Conservation (phyloP, 2,113 vertebrate genomes). For the Cebus imitator region DNA sequence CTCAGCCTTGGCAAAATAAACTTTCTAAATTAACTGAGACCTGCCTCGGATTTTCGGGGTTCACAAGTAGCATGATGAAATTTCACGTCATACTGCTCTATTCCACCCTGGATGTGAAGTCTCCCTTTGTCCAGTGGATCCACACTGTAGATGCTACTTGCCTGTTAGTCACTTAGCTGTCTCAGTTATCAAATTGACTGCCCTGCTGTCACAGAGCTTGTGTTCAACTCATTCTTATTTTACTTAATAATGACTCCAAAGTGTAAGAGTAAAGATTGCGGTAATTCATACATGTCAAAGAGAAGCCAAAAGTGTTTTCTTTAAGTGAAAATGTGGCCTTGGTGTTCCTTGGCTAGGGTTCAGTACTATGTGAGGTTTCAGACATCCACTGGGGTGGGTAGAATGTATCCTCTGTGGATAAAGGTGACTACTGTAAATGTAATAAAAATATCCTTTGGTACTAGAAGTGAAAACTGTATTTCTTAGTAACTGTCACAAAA, state of each 20-base stretch:
- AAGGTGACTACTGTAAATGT: not conserved
- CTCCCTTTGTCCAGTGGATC: not conserved
- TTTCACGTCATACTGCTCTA: not conserved
- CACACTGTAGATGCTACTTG: not conserved
- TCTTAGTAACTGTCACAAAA: conserved; percentile 34
- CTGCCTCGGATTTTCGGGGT: too few relatives aligned
- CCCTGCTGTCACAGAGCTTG: not conserved
- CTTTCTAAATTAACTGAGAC: too few relatives aligned
- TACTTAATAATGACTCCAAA: not conserved
- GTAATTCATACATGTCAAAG: not conserved
- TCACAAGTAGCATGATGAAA: not conserved
- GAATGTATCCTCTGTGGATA: not conserved
- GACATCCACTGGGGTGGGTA: not conserved
- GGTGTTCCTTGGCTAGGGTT: not conserved
- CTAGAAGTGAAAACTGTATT: not conserved
- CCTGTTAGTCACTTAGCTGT: not conserved
- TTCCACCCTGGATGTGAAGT: not conserved
- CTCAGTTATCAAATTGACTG: not conserved
- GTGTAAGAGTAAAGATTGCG: not conserved
- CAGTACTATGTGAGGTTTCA: not conserved
- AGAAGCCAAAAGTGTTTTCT: not conserved
- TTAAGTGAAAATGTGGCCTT: not conserved
- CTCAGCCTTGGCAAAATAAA: too few relatives aligned
- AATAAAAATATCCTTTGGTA: not conserved
- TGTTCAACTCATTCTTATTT: not conserved